Percentiles rank a stretch among this genome's conserved stretches.
Evolutionary conservation across 2,113 vertebrate genomes (phyloP).

Genomic region (Peromyscus californicus): DNA sequence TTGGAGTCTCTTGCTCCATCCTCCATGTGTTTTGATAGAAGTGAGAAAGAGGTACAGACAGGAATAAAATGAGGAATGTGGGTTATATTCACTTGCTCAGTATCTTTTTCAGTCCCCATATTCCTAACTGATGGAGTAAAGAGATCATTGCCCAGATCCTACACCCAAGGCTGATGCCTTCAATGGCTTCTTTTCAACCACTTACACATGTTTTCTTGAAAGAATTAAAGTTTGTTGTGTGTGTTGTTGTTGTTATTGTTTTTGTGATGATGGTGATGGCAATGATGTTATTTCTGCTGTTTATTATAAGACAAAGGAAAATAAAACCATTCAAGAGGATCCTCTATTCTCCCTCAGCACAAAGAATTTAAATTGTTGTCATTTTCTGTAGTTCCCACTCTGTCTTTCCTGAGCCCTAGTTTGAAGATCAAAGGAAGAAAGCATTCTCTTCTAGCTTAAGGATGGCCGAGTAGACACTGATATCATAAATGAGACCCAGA

Average conservation of each 20-base stretch:
- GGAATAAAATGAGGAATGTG: neutral
- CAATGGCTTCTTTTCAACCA: neutral
- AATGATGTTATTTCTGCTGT: neutral
- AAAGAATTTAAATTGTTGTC: neutral
- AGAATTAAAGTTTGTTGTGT: neutral
- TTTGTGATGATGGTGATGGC: neutral
- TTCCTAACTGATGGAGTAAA: neutral
- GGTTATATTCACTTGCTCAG: neutral
- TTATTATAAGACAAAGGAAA: conserved; percentile 18
- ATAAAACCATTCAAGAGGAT: neutral
- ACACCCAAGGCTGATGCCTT: neutral
- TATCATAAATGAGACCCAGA: neutral
- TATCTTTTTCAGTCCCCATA: neutral
- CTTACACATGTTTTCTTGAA: neutral
- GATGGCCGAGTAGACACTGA: neutral
- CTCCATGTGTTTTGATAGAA: neutral
- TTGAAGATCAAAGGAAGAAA: neutral
- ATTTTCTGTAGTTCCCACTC: rapidly evolving
- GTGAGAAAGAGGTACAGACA: neutral
- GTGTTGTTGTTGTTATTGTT: neutral
- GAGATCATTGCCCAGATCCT: neutral
- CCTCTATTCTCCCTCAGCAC: neutral
- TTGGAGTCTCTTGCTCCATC: neutral
- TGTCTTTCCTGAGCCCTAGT: neutral
- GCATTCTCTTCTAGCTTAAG: neutral